A percentile compares a stretch with the other conserved stretches of the same genome.
phyloP scores from a whole-genome alignment of 64 coral and sea anemone species.

The Montipora capricornis region DNA sequence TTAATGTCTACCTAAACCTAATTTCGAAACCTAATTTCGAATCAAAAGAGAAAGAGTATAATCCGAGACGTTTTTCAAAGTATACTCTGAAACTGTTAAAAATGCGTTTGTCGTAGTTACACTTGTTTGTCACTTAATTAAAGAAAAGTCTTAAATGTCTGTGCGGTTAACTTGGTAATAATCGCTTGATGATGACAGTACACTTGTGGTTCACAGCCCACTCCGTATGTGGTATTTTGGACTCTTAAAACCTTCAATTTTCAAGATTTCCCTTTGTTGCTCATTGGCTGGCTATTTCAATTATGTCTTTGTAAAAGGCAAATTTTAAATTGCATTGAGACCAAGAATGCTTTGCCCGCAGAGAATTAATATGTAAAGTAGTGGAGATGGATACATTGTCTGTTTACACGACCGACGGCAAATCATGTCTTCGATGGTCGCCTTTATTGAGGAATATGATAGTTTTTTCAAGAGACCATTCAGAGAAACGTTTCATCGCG shows the following conservation, averaged over 20 bases:
- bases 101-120: neutral
- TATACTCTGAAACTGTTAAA: neutral
- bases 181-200: slow-evolving; percentile 35
- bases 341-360: neutral
- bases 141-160: neutral
- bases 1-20: no score
- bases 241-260: neutral
- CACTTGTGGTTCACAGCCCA: neutral
- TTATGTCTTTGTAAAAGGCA: neutral
- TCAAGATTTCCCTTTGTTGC: neutral
- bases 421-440: neutral
- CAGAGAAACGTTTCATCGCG: no score
- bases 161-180: neutral
- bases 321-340: neutral
- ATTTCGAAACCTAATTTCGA: no score
- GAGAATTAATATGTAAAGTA: slow-evolving; percentile 39
- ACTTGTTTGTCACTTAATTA: neutral
- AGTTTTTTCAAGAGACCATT: slow-evolving; percentile 8
- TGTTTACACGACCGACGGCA: slow-evolving; percentile 32
- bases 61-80: no score
- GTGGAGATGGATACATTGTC: neutral
- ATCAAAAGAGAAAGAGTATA: no score
- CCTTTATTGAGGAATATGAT: slow-evolving; percentile 9
- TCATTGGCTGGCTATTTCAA: neutral
- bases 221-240: slow-evolving; percentile 9